These are phyloP conservation scores for Plutella xylostella DNA, from an alignment of 2,888 invertebrate species.

Conservation along the genomic window DNA sequence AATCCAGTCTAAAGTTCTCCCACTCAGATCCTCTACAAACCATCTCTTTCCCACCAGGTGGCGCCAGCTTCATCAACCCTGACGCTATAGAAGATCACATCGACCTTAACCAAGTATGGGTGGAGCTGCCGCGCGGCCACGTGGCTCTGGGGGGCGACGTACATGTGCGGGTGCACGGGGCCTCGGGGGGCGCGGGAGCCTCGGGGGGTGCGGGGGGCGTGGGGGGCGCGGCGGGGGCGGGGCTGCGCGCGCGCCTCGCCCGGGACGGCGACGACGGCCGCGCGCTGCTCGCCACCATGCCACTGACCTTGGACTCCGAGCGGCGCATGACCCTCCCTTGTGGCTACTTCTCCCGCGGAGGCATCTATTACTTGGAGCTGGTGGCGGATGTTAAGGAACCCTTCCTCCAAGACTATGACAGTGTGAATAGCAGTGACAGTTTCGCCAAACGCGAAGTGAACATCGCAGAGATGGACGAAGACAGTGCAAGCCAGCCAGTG, in stretches of 20 bases:
- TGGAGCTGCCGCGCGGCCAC: constrained; percentile 80
- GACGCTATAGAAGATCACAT: constrained; percentile 44
- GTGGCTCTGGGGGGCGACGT: constrained; percentile 85
- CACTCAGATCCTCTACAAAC: too few relatives aligned
- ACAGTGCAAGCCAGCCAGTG: constrained; percentile 20
- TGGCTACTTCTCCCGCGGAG: constrained; percentile 80
- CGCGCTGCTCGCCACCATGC: constrained; percentile 49
- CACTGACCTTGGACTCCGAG: constrained; percentile 61
- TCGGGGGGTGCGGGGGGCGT: constrained; percentile 63
- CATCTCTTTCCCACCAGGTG: constrained; percentile 33
- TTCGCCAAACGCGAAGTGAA: constrained; percentile 15
- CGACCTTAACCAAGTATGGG: constrained; percentile 62
- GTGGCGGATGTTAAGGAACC: constrained; percentile 40
- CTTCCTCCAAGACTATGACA: constrained; percentile 38
- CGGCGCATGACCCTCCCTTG: constrained; percentile 73
- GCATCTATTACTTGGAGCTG: constrained; percentile 64
- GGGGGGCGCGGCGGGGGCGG: constrained; percentile 49
- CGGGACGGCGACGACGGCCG: constrained; percentile 61
- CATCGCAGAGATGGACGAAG: constrained; percentile 22
- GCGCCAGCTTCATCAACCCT: constrained; percentile 48
- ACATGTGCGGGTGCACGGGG: constrained; percentile 75
- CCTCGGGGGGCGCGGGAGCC: constrained; percentile 47
- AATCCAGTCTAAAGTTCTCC: too few relatives aligned
- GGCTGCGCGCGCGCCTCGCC: constrained; percentile 52
- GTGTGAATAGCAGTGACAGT: constrained; percentile 14